A percentile compares a stretch with the other conserved stretches of the same genome.
Conservation (phyloP, 2,113 vertebrate genomes). For the Poecile atricapillus region DNA sequence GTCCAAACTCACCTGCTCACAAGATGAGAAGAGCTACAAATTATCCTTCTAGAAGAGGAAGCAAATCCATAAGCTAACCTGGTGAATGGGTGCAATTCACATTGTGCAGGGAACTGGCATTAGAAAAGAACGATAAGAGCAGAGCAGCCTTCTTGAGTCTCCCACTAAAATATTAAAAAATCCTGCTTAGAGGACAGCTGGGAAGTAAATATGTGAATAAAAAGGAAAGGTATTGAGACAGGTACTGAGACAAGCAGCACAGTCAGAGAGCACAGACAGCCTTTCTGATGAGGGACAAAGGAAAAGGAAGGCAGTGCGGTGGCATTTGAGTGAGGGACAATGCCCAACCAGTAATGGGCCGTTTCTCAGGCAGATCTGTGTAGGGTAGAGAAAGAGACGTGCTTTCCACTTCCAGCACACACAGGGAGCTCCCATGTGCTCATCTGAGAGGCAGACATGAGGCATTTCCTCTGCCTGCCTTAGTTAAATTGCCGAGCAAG, state of each 20-base stretch:
- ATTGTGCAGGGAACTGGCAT: not conserved
- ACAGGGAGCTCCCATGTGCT: not conserved
- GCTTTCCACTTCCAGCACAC: not conserved
- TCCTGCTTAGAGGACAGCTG: not conserved
- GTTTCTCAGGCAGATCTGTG: not conserved
- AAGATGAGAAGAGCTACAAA: not conserved
- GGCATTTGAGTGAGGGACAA: not conserved
- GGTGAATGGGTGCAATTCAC: not conserved
- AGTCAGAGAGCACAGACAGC: not conserved
- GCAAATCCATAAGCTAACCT: not conserved
- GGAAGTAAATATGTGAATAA: not conserved
- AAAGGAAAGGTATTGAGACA: not conserved
- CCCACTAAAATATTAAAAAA: not conserved
- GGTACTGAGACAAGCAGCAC: not conserved
- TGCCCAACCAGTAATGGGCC: not conserved
- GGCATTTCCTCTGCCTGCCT: not conserved
- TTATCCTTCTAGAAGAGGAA: not conserved
- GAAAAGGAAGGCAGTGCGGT: not conserved
- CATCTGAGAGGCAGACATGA: not conserved
- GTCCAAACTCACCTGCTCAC: not conserved
- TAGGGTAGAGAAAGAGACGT: not conserved
- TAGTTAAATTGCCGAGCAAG: not conserved
- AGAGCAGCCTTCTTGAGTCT: rapidly evolving
- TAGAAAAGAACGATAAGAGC: not conserved
- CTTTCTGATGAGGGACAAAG: not conserved